Percentiles rank a stretch among this genome's conserved stretches.
Evolutionary conservation across 2,113 vertebrate species (phyloP).

Genomic region (Bambusicola thoracicus): DNA sequence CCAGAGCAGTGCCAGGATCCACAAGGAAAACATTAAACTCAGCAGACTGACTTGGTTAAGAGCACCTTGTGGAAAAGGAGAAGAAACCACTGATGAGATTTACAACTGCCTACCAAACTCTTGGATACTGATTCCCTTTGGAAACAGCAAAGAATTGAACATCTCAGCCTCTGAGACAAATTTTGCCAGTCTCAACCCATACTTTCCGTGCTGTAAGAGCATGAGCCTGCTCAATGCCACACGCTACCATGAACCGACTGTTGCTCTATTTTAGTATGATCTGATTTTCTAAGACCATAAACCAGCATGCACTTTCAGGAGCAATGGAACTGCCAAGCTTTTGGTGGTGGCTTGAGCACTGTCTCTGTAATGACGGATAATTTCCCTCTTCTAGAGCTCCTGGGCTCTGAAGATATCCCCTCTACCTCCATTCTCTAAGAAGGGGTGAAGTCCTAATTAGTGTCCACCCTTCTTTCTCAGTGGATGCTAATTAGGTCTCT

Average conservation of each 20-base stretch:
- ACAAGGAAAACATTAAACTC: constrained; percentile 37
- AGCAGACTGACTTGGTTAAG: constrained; percentile 10
- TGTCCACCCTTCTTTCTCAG: not conserved
- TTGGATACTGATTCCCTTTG: constrained; percentile 11
- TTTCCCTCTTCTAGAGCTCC: not conserved
- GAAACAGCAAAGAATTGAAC: constrained; percentile 29
- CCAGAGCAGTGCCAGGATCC: not conserved
- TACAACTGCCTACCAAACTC: constrained; percentile 34
- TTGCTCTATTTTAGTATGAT: not conserved
- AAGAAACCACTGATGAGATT: constrained; percentile 42
- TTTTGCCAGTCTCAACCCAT: not conserved
- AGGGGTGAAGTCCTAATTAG: not conserved
- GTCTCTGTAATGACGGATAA: not conserved
- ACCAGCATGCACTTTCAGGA: not conserved
- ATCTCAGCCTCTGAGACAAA: constrained; percentile 26
- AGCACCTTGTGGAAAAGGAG: constrained; percentile 54
- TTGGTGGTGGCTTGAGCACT: not conserved
- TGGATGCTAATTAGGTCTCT: not conserved
- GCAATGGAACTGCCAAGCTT: not conserved
- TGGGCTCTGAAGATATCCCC: not conserved
- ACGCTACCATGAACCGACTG: not conserved
- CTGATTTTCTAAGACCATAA: not conserved
- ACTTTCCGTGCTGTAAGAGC: constrained; percentile 21
- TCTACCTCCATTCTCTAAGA: not conserved
- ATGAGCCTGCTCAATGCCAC: not conserved